phyloP scores from a whole-genome alignment of 2,113 vertebrate genomes.

The Numenius arquata region DNA sequence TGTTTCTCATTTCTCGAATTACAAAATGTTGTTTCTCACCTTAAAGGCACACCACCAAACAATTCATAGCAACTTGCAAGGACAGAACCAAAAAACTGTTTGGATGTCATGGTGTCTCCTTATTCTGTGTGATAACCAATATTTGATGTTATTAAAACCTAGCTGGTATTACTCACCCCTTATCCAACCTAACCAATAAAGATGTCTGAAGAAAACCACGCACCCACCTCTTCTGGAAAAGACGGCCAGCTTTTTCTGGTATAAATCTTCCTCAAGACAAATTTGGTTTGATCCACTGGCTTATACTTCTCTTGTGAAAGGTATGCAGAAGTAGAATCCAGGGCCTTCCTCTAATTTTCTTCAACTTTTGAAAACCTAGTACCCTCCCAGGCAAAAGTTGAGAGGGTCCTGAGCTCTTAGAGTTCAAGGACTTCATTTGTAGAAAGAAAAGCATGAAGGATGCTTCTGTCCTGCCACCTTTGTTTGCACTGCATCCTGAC shows the following conservation, averaged over 20 bases:
- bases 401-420: neutral
- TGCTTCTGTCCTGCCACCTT: neutral
- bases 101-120: neutral
- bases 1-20: neutral
- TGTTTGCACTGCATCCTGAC: neutral
- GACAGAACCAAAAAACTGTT: neutral
- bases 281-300: neutral
- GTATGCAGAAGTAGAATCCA: neutral
- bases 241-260: neutral
- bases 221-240: neutral
- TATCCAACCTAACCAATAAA: neutral
- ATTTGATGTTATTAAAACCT: neutral
- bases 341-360: neutral
- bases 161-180: neutral
- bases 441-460: neutral
- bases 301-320: neutral
- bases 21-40: neutral
- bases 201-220: neutral
- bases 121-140: neutral
- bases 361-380: neutral
- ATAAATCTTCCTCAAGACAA: neutral
- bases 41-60: neutral
- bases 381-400: neutral
- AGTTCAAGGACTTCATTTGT: neutral
- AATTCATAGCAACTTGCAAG: neutral